Evolutionary conservation across 2,113 vertebrate genomes (phyloP), one percentile per base, ranked within the genome.

Genomic region (Thunnus maccoyii): DNA sequence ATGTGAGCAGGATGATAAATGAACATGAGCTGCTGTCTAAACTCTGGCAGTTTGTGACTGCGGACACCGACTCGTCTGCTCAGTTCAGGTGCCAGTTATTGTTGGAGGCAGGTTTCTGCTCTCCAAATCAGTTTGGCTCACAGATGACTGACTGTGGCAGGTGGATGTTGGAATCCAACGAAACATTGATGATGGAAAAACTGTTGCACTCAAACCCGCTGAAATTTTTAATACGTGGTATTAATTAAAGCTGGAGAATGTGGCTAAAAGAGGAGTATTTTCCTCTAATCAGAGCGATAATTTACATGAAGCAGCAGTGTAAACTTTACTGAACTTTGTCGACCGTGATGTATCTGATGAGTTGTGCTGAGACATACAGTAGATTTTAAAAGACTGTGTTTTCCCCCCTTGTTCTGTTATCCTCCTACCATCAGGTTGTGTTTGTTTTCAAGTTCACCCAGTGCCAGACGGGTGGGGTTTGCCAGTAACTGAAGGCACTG

Each of bases 51-150:
- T 82, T 72, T 61, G 82, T 16, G 70, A 30, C 64, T 46, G 82
- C 17, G 46, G 82, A 73, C 11, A n/a, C 64, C 16, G 30, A 52
- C 75, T 54, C 56, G 47, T 61, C 75, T 6, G 55, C 75, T 83
- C 76, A 1, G 79, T 69, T 88, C 76, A 73, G 80, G 72, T 80
- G 76, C 83, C 86, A 20, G 86, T 64, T 82, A 50, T 50, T 22
- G 27, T 48, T 36, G 68, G 52, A 46, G 71, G 79, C 72, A 30
- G 52, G 64, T 60, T 52, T 55, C 76, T 61, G 72, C 76, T 82
- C 67, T 83, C 65, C 55, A 54, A 52, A 82, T 79, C 75, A 27
- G 56, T 85, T 84, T 87, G 82, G 73, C 75, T 64, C 62, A 12
- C 27, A 8, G 57, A 70, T 36, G n/a, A 65, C 36, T 0, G 72